Percentiles rank a stretch among this genome's conserved stretches.
Conservation (phyloP, 1,140 invertebrate species). For the Drosophila nasuta region DNA sequence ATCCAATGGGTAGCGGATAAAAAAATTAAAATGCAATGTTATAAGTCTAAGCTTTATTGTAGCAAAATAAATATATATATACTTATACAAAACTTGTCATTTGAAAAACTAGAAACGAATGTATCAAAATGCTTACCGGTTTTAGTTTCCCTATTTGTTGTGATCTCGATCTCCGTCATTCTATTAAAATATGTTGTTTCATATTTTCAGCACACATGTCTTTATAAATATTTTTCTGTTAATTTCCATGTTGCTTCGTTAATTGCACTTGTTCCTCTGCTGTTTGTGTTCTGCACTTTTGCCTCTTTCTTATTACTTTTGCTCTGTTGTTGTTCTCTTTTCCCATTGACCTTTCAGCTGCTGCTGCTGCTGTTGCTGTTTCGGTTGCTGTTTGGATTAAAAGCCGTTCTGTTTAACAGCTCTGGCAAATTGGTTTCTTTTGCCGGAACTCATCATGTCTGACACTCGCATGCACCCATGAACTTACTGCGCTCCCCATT, state of each 20-base stretch:
- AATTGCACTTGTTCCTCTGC: conserved; percentile 42
- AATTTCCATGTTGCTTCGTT: conserved; percentile 39
- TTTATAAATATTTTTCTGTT: conserved; percentile 41
- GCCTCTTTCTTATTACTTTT: not conserved
- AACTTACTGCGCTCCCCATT: not conserved
- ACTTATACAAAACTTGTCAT: too few species aligned
- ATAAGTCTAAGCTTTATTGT: too few species aligned
- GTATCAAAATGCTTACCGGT: too few species aligned
- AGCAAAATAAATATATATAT: too few species aligned
- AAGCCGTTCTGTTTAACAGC: conserved; percentile 55
- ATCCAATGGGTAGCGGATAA: too few species aligned
- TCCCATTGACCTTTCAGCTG: conserved; percentile 49
- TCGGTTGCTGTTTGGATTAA: conserved; percentile 53
- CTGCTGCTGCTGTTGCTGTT: conserved; percentile 23
- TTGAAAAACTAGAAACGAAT: too few species aligned
- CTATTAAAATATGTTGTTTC: conserved; percentile 22
- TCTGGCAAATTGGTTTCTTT: conserved; percentile 77
- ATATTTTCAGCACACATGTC: conserved; percentile 20
- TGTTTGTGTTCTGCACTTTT: conserved; percentile 11
- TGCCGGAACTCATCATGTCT: conserved; percentile 56
- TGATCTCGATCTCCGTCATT: not conserved
- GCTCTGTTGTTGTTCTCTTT: not conserved
- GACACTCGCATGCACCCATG: conserved; percentile 8
- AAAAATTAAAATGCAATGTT: too few species aligned
- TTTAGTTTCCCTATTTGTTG: too few species aligned